Percentiles rank a stretch among this genome's conserved stretches.
These are phyloP conservation scores for Falco rusticolus DNA, from an alignment of 2,797 vertebrate genomes.

Conservation along the genomic window DNA sequence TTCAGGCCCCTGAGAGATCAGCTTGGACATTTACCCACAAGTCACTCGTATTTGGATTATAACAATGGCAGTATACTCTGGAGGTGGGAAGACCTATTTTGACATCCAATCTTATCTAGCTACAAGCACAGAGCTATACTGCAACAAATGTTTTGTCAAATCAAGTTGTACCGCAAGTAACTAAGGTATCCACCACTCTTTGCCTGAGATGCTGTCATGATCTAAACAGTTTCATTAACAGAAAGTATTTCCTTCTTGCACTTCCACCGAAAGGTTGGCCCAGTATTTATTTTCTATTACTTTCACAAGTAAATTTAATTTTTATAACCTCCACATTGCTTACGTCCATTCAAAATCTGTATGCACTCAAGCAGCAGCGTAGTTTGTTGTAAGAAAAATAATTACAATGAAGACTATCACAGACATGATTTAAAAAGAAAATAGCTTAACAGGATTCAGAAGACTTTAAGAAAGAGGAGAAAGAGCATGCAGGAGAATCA, in stretches of 20 bases:
- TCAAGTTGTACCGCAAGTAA: neutral
- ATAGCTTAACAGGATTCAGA: neutral
- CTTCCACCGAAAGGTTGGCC: neutral
- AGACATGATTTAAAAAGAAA: neutral
- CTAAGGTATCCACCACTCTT: neutral
- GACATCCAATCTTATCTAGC: neutral
- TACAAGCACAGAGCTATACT: neutral
- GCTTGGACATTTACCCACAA: neutral
- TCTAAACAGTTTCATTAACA: neutral
- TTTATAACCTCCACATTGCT: neutral
- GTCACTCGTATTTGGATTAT: neutral
- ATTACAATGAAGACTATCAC: neutral
- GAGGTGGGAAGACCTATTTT: neutral
- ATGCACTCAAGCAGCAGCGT: neutral
- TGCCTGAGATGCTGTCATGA: neutral
- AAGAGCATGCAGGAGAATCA: neutral
- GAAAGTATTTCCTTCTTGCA: neutral
- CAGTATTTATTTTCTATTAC: neutral
- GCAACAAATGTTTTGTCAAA: neutral
- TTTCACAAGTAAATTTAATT: neutral
- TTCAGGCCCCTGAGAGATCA: neutral
- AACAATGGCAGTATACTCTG: neutral
- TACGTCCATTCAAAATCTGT: neutral
- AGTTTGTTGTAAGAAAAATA: neutral
- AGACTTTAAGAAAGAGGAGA: neutral